Conservation (phyloP, 92 coral and sea anemone genomes). For the Paramuricea clavata region DNA sequence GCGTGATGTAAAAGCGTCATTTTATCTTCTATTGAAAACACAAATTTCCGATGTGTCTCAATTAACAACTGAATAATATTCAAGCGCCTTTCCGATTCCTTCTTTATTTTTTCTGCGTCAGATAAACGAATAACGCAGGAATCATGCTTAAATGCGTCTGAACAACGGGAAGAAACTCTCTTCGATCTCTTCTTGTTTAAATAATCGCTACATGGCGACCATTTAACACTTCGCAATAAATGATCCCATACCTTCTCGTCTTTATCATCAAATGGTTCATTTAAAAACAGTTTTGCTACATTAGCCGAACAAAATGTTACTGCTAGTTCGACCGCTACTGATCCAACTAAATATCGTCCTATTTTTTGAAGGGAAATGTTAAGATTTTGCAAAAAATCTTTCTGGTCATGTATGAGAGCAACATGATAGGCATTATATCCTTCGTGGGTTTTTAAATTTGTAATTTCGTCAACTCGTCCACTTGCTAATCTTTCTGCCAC, state of each 20-base stretch:
- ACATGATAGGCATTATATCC: background rate
- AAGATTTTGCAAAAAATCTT: background rate
- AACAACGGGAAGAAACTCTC: background rate
- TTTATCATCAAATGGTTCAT: no score
- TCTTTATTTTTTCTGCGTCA: background rate
- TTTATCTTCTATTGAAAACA: background rate
- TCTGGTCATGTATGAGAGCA: background rate
- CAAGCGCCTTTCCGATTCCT: background rate
- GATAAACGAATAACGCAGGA: background rate
- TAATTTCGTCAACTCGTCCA: background rate
- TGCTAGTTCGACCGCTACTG: background rate
- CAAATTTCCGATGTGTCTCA: background rate
- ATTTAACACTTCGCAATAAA: background rate
- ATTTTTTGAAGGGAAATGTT: background rate
- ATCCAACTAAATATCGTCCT: background rate
- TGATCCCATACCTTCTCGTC: background rate
- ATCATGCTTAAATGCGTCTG: no score
- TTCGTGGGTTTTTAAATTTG: background rate
- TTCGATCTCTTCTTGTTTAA: background rate
- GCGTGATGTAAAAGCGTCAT: constrained; percentile 2
- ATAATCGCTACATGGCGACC: background rate
- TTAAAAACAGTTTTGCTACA: background rate
- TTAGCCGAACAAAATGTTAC: background rate
- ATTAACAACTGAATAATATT: background rate
- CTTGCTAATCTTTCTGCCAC: background rate